These are phyloP conservation scores for Muricea muricata DNA, from an alignment of 92 coral and sea anemone species.

Conservation along the genomic window DNA sequence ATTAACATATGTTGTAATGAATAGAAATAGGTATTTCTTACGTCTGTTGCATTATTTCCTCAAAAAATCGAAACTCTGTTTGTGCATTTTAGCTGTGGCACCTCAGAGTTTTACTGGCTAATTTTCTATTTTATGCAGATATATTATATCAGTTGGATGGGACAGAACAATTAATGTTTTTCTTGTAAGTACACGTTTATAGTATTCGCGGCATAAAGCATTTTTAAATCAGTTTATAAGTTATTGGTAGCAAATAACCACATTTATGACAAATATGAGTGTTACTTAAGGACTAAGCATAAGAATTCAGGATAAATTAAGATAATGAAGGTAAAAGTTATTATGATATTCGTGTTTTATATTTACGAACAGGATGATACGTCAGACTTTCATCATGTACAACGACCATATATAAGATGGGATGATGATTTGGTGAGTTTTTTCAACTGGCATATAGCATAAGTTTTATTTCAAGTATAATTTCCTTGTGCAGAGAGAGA, in stretches of 20 bases:
- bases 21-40: constrained; percentile 86
- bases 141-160: constrained; percentile 99
- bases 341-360: neutral
- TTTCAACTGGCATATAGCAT: too few species aligned
- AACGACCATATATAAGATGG: constrained; percentile 94
- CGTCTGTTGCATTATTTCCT: neutral
- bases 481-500: neutral
- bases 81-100: too few species aligned
- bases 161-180: constrained; percentile 96
- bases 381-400: constrained; percentile 92
- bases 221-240: too few species aligned
- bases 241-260: too few species aligned
- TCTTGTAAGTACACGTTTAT: constrained; percentile 73
- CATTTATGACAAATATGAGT: too few species aligned
- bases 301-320: too few species aligned
- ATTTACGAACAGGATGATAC: constrained; percentile 76
- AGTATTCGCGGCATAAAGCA: too few species aligned
- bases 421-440: constrained; percentile 92
- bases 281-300: too few species aligned
- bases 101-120: too few species aligned
- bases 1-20: constrained; percentile 87
- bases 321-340: too few species aligned
- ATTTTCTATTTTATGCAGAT: constrained; percentile 56
- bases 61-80: too few species aligned
- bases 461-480: neutral